Base-by-base conservation (phyloP, 2,797 vertebrate species). In the Euthynnus affinis region DNA sequence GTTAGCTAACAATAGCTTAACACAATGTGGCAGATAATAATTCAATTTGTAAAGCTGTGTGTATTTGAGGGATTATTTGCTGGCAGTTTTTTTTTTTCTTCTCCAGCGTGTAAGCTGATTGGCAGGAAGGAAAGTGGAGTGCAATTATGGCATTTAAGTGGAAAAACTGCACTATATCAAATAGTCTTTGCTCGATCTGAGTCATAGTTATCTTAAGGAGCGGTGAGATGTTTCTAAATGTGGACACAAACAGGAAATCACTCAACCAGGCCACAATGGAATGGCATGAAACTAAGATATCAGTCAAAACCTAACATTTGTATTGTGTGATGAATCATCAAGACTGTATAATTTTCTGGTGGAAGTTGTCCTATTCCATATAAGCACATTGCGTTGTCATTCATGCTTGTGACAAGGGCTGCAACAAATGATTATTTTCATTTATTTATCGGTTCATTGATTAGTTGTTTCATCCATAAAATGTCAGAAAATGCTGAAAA, bases 261-360 rank as follows among this genome's bases (percentile, higher is more conserved):
- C 56, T 85, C 52, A 46, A 34, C 22, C 23, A 34, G 60, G 25
- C 48, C 60, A 56, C n/a, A 55, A 9, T 51, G 52, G 60, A 84
- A 34, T 22, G 55, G 7, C 29, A 65, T 53, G 22, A 42, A 74
- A 58, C 48, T 42, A 22, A 58, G 32, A 57, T 48, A 79, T 83
- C 29, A 63, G 66, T 76, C 64, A 13, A 49, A 62, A 18, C 48
- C 37, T 34, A 74, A 44, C 20, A 20, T 71, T 58, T 78, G 29
- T 68, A 32, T 71, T 67, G 65, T 76, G 80, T 70, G 71, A 88
- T 74, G 55, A 74, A 81, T 78, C 62, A 51, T 52, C 27, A 55
- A 60, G 51, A 14, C 0, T 22, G 22, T 27, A 34, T 76, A 55
- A 70, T 83, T 83, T 74, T 72, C 57, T 58, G 64, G 62, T 32